Percentiles rank a stretch among this genome's conserved stretches.
Conservation (phyloP, 2,113 vertebrate species). For the Cephalopterus ornatus region DNA sequence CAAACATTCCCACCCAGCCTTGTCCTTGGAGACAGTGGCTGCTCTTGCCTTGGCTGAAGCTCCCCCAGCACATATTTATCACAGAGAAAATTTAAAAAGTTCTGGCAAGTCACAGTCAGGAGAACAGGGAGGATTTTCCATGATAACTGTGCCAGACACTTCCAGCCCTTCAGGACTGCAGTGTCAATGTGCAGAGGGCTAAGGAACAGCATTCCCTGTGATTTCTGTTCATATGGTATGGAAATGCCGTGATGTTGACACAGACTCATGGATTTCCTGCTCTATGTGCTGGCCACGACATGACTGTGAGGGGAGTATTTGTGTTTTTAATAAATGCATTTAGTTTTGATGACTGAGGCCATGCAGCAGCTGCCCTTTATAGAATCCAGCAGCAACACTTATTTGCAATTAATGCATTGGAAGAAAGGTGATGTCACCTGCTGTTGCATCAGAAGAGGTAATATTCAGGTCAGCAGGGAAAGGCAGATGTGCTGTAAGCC, state of each 20-base stretch:
- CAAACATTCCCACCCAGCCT: not conserved
- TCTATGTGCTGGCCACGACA: not conserved
- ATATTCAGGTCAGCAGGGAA: not conserved
- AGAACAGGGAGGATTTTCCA: not conserved
- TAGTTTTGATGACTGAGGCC: not conserved
- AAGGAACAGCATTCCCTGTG: accelerated
- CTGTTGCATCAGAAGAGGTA: not conserved
- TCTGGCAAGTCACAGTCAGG: not conserved
- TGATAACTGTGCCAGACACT: not conserved
- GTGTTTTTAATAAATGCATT: not conserved
- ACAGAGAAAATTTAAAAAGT: not conserved
- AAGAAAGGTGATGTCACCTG: not conserved
- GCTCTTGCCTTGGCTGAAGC: not conserved
- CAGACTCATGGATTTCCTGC: not conserved
- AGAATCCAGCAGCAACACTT: not conserved
- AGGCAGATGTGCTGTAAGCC: not conserved
- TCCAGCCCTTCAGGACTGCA: not conserved
- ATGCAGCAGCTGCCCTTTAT: not conserved
- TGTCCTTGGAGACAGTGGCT: not conserved
- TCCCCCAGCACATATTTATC: not conserved
- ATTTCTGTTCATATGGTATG: not conserved
- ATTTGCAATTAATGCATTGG: not conserved
- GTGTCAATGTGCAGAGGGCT: not conserved
- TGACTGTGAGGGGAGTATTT: not conserved
- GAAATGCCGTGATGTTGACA: not conserved